Evolutionary conservation across 2,797 vertebrate genomes (phyloP), one percentile per base, ranked within the genome.

Genomic region (Antrozous pallidus): DNA sequence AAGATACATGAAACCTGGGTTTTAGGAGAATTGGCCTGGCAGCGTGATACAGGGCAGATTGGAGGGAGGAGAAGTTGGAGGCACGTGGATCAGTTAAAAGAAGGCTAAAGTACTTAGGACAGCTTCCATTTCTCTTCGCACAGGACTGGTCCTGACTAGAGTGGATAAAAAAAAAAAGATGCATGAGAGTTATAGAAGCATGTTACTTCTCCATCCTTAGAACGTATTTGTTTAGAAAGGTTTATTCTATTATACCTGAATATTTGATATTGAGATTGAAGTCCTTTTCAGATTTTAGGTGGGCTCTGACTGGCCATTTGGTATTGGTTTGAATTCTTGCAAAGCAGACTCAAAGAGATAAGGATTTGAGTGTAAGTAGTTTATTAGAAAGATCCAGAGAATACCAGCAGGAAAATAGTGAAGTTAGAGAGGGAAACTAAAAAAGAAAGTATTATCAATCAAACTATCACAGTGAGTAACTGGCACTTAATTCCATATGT

Each of bases 281-380:
- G 74, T 67, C 26, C 13, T 94, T 77, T 91, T 83, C 16, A 71
- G 24, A 58, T 75, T 88, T 85, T 94, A 89, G 83, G 16, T 49
- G 36, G 13, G 22, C 1, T 75, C 18, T 88, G 28, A 18, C 42
- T 91, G 36, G 26, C 5, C 28, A 94, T 94, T 73, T 71, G 65
- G 70, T 42, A n/a, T 95, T 89, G 58, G 18, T 81, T 90, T 95
- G 73, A 26, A n/a, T 81, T 94, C 49, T 83, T 75, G 49, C 83
- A 94, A 74, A 93, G 28, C 31, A 90, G 45, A 86, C 51, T 83
- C 16, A 81, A 31, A 80, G 12, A 91, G 24, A 95, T 10, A 93
- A 74, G 45, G 17, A 79, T 74, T 91, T 85, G 40, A 74, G 20
- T 69, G 24, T 79, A 85, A 90, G 5, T 85, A 33, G 6, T 86